These are phyloP conservation scores for Tiaroga cobitis DNA, from an alignment of 2,797 vertebrate species.

Conservation along the genomic window DNA sequence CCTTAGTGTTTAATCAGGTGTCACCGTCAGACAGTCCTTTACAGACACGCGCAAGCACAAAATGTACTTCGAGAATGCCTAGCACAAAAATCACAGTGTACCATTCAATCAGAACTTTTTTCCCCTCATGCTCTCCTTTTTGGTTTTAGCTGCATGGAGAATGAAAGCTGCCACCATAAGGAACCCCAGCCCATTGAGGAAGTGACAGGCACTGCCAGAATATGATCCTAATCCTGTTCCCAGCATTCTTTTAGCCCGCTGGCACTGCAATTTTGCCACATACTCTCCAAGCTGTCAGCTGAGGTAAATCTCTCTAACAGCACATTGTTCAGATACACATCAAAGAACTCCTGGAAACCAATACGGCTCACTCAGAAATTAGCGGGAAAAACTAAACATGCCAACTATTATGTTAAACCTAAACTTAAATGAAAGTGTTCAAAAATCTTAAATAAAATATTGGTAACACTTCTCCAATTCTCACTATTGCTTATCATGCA, in stretches of 20 bases:
- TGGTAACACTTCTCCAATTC: too few species aligned
- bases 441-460: not conserved
- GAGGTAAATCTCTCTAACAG: constrained; percentile 91
- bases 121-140: constrained; percentile 74
- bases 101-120: constrained; percentile 77
- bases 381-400: not conserved
- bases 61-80: constrained; percentile 74
- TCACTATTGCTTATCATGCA: too few species aligned
- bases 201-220: constrained; percentile 93
- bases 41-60: constrained; percentile 60
- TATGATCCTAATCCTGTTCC: constrained; percentile 98
- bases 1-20: constrained; percentile 34
- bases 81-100: constrained; percentile 80
- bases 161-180: constrained; percentile 88
- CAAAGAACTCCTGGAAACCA: constrained; percentile 90
- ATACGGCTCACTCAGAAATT: constrained; percentile 26
- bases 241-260: constrained; percentile 88
- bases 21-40: constrained; percentile 13
- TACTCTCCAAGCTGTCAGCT: constrained; percentile 87
- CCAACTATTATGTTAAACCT: constrained; percentile 28
- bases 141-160: constrained; percentile 82
- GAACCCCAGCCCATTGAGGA: constrained; percentile 91
- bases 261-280: constrained; percentile 85
- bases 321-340: constrained; percentile 90
- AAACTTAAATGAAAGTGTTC: not conserved